Base-by-base conservation (phyloP, 2,797 vertebrate species). In the Rhinophrynus dorsalis region DNA sequence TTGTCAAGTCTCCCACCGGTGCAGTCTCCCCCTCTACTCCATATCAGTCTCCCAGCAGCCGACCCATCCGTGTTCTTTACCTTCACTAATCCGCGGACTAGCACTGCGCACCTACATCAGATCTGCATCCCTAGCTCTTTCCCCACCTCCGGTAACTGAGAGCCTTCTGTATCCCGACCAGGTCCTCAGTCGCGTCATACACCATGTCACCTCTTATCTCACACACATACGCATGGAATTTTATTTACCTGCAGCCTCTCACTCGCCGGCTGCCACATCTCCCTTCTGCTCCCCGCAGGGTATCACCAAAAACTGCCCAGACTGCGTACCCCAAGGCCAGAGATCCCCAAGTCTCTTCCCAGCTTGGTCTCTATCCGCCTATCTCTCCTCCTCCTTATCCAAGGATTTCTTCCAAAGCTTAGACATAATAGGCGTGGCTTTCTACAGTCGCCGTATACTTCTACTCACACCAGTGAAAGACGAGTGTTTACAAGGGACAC, bases 261-360 rank as follows among this genome's bases (percentile, higher is more conserved):
- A 54, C 92, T 94, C 83, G 95, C 95, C 74, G 95, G 96, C 88
- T 97, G 96, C 96, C 96, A 98, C 96, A 98, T 97, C 77, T 86
- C 94, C 76, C 79, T 68, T 27, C 32, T 23, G 1, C 21, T 21
- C 32, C 77, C 74, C 68, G 29, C 67, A 24, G 26, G 68, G 79
- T 75, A 5, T 67, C 37, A 24, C 5, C 35, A 40, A 37, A 52
- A 57, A 9, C 24, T 45, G 10, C 6, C 68, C 48, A 27, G n/a
- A 11, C 69, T 71, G 59, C 21, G 77, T 71, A 77, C 79, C 56
- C 62, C 73, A 68, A 73, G 52, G 70, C 58, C 12, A 38, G 58
- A 0, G 74, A 78, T 76, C 61, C 77, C 71, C 45, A 55, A 62
- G 71, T 78, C 57, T 18, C n/a, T 12, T 6, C 12, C 47, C 4